Conservation (phyloP, 1,140 invertebrate genomes). For the Trichogramma pretiosum region DNA sequence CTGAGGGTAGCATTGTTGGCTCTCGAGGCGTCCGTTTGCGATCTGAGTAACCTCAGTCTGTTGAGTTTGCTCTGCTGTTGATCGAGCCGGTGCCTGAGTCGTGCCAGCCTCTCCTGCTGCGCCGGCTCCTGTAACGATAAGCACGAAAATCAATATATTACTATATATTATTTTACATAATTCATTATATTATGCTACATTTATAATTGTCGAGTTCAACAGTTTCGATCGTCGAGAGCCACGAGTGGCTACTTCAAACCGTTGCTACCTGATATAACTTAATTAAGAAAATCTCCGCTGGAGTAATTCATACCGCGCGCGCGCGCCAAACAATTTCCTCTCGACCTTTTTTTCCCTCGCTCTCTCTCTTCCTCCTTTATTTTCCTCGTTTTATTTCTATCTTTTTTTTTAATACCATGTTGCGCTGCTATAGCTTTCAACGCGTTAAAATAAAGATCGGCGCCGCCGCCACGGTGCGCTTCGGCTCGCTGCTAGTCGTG, state of each 20-base stretch:
- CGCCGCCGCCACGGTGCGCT: no score
- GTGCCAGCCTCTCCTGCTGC: conserved; percentile 77
- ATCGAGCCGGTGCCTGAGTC: conserved; percentile 83
- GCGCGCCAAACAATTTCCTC: background rate
- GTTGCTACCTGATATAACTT: background rate
- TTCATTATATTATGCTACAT: no score
- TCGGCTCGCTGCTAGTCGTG: no score
- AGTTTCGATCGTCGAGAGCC: background rate
- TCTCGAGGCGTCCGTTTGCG: conserved; percentile 86
- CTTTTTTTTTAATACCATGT: no score
- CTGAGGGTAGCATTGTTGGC: conserved; percentile 84
- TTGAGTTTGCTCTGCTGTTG: conserved; percentile 88
- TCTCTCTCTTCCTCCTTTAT: no score
- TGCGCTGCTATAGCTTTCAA: no score
- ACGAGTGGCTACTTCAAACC: background rate
- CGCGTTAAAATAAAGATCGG: no score
- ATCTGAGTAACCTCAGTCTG: conserved; percentile 77
- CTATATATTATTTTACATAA: background rate
- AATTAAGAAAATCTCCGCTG: background rate
- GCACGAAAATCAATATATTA: conserved; percentile 23
- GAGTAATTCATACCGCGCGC: background rate
- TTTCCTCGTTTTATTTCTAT: no score
- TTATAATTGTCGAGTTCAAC: background rate
- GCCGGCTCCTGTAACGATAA: conserved; percentile 63
- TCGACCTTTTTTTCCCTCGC: no score